These are phyloP conservation scores for Buphagus erythrorhynchus DNA, from an alignment of 2,797 vertebrate species.

Conservation along the genomic window DNA sequence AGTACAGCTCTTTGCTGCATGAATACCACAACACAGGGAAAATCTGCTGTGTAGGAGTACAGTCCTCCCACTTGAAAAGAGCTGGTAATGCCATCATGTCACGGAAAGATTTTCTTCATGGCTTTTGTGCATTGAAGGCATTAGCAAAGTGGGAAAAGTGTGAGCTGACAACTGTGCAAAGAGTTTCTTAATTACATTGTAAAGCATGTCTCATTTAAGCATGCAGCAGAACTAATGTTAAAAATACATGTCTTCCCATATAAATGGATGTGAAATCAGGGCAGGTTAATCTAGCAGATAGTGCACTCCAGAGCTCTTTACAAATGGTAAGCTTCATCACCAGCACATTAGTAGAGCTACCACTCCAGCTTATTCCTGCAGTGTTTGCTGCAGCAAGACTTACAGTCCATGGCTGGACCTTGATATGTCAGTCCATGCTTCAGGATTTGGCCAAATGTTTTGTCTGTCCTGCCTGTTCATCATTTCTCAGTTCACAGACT, in stretches of 20 bases:
- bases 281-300: neutral
- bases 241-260: slow-evolving; percentile 9
- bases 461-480: neutral
- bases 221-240: neutral
- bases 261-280: neutral
- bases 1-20: slow-evolving; percentile 66
- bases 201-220: slow-evolving; percentile 38
- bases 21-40: slow-evolving; percentile 83
- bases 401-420: neutral
- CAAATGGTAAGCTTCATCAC: neutral
- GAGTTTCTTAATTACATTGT: slow-evolving; percentile 52
- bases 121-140: slow-evolving; percentile 61
- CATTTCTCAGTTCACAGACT: neutral
- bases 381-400: neutral
- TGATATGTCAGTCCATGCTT: neutral
- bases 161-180: slow-evolving; percentile 4
- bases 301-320: neutral
- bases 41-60: slow-evolving; percentile 80
- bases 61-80: slow-evolving; percentile 81
- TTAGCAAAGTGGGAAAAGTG: slow-evolving; percentile 54
- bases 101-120: slow-evolving; percentile 73
- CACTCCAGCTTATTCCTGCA: neutral
- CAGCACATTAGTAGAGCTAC: neutral
- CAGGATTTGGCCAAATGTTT: neutral
- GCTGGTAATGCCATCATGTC: slow-evolving; percentile 82